Evolutionary conservation across 2,797 vertebrate genomes (phyloP).

Genomic region (Xyrichtys novacula): DNA sequence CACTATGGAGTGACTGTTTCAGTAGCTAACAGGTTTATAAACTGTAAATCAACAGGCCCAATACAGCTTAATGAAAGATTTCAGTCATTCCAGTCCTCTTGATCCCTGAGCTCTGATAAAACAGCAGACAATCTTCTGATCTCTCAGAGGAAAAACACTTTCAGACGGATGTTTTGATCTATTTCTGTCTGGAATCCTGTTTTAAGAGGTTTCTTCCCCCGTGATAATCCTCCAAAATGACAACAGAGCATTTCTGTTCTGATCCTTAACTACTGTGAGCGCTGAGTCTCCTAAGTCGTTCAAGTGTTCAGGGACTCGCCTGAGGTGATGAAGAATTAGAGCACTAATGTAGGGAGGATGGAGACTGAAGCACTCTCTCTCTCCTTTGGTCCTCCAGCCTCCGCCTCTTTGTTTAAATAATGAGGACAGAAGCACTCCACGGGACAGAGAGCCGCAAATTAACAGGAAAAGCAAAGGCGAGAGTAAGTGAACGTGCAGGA

Average conservation of each 20-base stretch:
- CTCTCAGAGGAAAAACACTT: slow-evolving; percentile 20
- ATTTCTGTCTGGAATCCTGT: slow-evolving; percentile 10
- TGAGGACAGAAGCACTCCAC: not conserved
- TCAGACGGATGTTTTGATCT: slow-evolving; percentile 12
- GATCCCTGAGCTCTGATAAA: not conserved
- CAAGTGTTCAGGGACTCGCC: slow-evolving; percentile 29
- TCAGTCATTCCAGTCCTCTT: not conserved
- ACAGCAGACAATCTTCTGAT: slow-evolving; percentile 11
- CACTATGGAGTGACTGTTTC: too few relatives aligned
- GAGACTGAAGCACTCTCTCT: slow-evolving; percentile 23
- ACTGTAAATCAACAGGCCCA: slow-evolving; percentile 6
- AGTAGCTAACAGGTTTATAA: not conserved
- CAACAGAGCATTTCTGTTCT: slow-evolving; percentile 28
- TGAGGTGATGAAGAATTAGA: slow-evolving; percentile 32
- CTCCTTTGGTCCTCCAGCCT: not conserved
- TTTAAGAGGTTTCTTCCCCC: slow-evolving; percentile 24
- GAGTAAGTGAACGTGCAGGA: not conserved
- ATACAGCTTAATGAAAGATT: not conserved
- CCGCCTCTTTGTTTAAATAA: slow-evolving; percentile 27
- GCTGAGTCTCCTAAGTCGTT: slow-evolving; percentile 13
- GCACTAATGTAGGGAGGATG: slow-evolving; percentile 32
- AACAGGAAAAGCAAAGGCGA: not conserved
- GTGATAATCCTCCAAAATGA: slow-evolving; percentile 26
- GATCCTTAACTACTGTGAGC: slow-evolving; percentile 9
- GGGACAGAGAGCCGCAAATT: not conserved